Evolutionary conservation across 2,888 invertebrate species (phyloP), one percentile per base, ranked within the genome.

Genomic region (Noctuana brunneofusca): DNA sequence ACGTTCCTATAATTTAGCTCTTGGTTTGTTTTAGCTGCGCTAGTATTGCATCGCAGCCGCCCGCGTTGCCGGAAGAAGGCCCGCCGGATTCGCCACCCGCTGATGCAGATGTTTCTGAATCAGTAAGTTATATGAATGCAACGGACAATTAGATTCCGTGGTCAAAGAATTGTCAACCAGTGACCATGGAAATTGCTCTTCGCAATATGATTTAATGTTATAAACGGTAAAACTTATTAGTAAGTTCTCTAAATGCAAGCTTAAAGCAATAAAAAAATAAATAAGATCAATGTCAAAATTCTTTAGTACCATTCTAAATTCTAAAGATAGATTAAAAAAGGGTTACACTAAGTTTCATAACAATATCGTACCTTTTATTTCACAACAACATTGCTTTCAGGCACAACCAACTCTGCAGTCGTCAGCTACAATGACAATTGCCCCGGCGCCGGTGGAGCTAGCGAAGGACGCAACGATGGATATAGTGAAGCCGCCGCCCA

Each of bases 361-460:
- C n/a, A 16, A 14, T 6, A 41, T 5, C 16, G 8, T 11, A 38
- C 5, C 41, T 11, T 14, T 14, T 41, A 41, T 3, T 16, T 16
- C 2, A 41, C 16, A 1, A 32, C 16, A 8, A 16, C 3, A 6
- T 41, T 41, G 41, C 16, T 41, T 41, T 24, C 67, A 84, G 74
- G 65, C 74, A 11, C 86, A 83, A 64, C 86, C 84, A 0, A 79
- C 77, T 1, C 74, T 91, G 0, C 85, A 85, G 60, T 88, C 89
- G 0, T 91, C 91, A 24, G 91, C 91, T 4, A 90, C 91, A 0
- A 89, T 91, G 48, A 89, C 86, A 2, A 89, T 90, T 66, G 73
- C 82, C 0, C 76, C 81, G 5, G 72, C 81, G 5, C 85, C 87
- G 0, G 68, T 74, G 43, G 70, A 74, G 50, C 79, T 86, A 0